Conservation (phyloP, 37 sponge, comb jelly and placozoan species). For the Hexactinellida sp. region DNA sequence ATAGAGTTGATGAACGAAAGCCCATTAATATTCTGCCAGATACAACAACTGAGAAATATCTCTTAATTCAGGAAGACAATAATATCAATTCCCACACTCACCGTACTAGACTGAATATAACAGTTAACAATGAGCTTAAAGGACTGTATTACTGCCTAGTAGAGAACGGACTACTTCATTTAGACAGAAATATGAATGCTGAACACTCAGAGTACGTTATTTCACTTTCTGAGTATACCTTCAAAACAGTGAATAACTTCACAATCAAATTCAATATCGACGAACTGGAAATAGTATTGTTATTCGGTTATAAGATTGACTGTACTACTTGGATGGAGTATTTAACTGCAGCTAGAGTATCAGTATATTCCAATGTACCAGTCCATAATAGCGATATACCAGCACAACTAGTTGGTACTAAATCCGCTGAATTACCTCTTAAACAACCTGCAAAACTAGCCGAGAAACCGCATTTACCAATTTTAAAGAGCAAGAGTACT, state of each 20-base stretch:
- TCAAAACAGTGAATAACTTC: not conserved
- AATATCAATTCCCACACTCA: not conserved
- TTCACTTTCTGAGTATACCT: not conserved
- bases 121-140: not conserved
- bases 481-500: too few species aligned
- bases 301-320: not conserved
- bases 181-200: not conserved
- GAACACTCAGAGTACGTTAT: not conserved
- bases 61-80: not conserved
- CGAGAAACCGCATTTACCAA: too few species aligned
- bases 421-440: too few species aligned
- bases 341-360: not conserved
- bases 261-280: not conserved
- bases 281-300: not conserved
- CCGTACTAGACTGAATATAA: not conserved
- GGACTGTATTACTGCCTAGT: not conserved
- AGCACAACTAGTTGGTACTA: too few species aligned
- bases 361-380: not conserved
- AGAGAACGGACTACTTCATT: not conserved
- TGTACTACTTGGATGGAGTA: not conserved
- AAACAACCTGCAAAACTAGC: too few species aligned
- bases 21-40: not conserved
- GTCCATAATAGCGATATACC: too few species aligned
- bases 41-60: not conserved
- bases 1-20: not conserved